These are phyloP conservation scores for Drosophila pachea DNA, from an alignment of 1,140 invertebrate genomes.

Conservation along the genomic window DNA sequence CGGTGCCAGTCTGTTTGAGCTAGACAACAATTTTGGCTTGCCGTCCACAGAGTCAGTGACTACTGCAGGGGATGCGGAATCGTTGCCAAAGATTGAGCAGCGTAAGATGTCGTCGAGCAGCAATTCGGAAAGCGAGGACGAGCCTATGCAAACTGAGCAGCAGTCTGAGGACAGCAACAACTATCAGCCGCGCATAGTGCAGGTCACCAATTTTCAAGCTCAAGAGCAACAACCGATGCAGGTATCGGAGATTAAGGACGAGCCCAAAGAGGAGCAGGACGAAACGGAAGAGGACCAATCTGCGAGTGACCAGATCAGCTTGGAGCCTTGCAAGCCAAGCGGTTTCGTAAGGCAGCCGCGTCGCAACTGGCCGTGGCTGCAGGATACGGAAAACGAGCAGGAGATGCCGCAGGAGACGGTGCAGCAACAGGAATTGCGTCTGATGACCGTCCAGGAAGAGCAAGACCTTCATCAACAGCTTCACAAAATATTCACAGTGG, in stretches of 20 bases:
- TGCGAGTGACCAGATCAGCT: background rate
- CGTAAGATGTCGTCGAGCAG: slow-evolving; percentile 8
- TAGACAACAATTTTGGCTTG: slow-evolving; percentile 48
- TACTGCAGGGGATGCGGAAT: background rate
- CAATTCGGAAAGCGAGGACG: slow-evolving; percentile 35
- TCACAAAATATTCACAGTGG: slow-evolving; percentile 54
- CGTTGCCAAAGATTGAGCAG: slow-evolving; percentile 1
- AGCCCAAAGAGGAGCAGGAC: slow-evolving; percentile 38
- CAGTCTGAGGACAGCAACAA: slow-evolving; percentile 16
- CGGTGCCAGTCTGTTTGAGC: slow-evolving; percentile 46
- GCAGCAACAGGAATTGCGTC: slow-evolving; percentile 42
- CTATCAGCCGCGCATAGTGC: slow-evolving; percentile 68
- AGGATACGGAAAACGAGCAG: slow-evolving; percentile 22
- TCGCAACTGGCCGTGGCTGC: slow-evolving; percentile 72
- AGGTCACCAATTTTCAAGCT: slow-evolving; percentile 71
- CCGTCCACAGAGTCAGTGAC: slow-evolving; percentile 28
- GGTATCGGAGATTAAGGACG: slow-evolving; percentile 38
- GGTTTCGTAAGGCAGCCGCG: slow-evolving; percentile 59
- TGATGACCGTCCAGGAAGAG: slow-evolving; percentile 83
- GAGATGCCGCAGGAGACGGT: background rate
- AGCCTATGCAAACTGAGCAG: slow-evolving; percentile 24
- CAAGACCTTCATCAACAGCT: slow-evolving; percentile 80
- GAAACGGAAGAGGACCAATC: slow-evolving; percentile 1
- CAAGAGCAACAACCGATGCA: slow-evolving; percentile 20
- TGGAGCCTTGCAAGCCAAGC: slow-evolving; percentile 62